phyloP scores from a whole-genome alignment of 2,888 invertebrate genomes.

The Chymomyza procnemis region DNA sequence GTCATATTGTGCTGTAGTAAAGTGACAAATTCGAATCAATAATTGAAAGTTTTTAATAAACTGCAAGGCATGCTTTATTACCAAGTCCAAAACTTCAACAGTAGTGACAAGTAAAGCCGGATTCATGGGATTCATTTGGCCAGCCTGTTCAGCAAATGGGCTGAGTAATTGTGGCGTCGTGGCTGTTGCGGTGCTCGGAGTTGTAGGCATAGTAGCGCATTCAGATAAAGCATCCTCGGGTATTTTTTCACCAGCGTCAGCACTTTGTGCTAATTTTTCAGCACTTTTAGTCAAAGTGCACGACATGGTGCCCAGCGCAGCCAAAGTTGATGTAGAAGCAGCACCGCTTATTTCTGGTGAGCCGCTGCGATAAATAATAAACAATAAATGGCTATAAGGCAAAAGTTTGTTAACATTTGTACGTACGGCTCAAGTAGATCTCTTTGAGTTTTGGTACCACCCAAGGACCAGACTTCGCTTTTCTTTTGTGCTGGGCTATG shows the following conservation, averaged over 20 bases:
- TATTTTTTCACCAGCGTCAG: slow-evolving; percentile 35
- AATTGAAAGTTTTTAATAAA: background rate
- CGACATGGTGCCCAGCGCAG: slow-evolving; percentile 39
- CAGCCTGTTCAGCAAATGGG: slow-evolving; percentile 46
- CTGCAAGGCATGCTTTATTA: no score
- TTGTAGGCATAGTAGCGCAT: slow-evolving; percentile 40
- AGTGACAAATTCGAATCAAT: background rate
- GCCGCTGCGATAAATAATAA: slow-evolving; percentile 21
- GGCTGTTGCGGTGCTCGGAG: slow-evolving; percentile 39
- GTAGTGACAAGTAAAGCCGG: slow-evolving; percentile 60
- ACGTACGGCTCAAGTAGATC: slow-evolving; percentile 75
- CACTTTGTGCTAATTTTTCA: slow-evolving; percentile 16
- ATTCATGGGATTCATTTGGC: slow-evolving; percentile 45
- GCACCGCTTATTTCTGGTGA: slow-evolving; percentile 30
- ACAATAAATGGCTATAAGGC: background rate
- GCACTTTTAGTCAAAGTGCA: slow-evolving; percentile 42
- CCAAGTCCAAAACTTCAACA: slow-evolving; percentile 50
- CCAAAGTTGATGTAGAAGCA: slow-evolving; percentile 50
- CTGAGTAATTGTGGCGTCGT: slow-evolving; percentile 34
- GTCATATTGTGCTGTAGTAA: slow-evolving; percentile 44
- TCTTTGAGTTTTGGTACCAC: slow-evolving; percentile 74
- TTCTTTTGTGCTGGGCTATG: slow-evolving; percentile 69
- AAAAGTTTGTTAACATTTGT: background rate
- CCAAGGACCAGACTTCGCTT: slow-evolving; percentile 77
- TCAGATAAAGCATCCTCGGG: slow-evolving; percentile 31